These are phyloP conservation scores for Trachurus trachurus DNA, from an alignment of 2,797 vertebrate genomes.

Conservation along the genomic window DNA sequence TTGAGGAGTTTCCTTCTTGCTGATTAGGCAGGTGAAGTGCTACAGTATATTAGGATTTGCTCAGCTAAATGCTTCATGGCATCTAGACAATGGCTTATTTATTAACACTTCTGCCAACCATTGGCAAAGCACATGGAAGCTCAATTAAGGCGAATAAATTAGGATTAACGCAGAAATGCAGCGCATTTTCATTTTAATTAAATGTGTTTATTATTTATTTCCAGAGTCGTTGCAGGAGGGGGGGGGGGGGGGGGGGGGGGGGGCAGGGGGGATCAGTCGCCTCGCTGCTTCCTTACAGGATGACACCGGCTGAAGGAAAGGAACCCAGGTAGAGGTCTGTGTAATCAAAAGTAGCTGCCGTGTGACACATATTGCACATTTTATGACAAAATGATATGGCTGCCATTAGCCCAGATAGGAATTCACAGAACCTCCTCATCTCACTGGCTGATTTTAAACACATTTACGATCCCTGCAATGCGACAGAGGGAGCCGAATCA, in stretches of 20 bases:
- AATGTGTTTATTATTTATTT: constrained; percentile 87
- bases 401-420: constrained; percentile 66
- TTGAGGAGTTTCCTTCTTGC: constrained; percentile 66
- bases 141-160: constrained; percentile 86
- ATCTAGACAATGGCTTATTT: constrained; percentile 83
- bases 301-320: constrained; percentile 44
- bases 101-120: constrained; percentile 79
- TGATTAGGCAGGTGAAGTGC: constrained; percentile 80
- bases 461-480: constrained; percentile 81
- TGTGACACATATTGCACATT: constrained; percentile 39
- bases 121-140: constrained; percentile 78
- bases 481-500: constrained; percentile 70
- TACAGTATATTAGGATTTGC: constrained; percentile 78
- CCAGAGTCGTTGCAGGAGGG: constrained; percentile 46
- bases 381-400: constrained; percentile 55
- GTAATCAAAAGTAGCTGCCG: constrained; percentile 31
- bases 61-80: constrained; percentile 80
- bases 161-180: constrained; percentile 83
- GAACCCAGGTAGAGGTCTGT: constrained; percentile 36
- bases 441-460: constrained; percentile 49
- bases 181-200: constrained; percentile 85
- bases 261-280: constrained; percentile 47
- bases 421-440: constrained; percentile 63
- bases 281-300: constrained; percentile 51
- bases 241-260: constrained; percentile 15